Conservation (phyloP, 2,113 vertebrate species). For the Antechinus flavipes region DNA sequence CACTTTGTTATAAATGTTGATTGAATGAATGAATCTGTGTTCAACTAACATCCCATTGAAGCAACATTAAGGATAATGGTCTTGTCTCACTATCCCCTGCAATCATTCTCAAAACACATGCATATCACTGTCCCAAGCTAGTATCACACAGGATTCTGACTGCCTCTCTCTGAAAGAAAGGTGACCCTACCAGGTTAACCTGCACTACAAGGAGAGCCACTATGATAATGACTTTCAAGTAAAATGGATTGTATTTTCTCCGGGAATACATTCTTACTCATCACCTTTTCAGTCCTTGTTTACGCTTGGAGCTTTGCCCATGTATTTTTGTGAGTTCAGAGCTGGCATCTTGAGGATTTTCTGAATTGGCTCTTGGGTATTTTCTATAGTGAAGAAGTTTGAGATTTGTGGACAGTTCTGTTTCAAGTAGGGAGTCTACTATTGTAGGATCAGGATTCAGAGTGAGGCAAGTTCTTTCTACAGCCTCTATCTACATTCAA, state of each 20-base stretch:
- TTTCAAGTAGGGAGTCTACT: not conserved
- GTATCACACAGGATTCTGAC: not conserved
- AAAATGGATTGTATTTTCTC: conserved; percentile 1
- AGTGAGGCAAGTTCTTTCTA: not conserved
- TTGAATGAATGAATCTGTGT: not conserved
- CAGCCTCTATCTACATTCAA: not conserved
- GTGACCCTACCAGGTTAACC: not conserved
- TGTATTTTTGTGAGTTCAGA: conserved; percentile 4
- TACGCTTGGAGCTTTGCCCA: conserved; percentile 4
- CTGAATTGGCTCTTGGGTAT: not conserved
- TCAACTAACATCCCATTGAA: conserved; percentile 11
- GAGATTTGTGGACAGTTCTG: not conserved
- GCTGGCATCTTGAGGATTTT: not conserved
- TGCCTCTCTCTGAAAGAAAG: conserved; percentile 13
- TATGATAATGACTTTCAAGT: conserved; percentile 23
- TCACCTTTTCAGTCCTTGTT: not conserved
- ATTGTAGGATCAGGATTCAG: not conserved
- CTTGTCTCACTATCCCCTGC: not conserved
- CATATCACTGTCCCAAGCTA: not conserved
- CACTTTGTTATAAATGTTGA: not conserved
- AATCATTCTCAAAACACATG: not conserved
- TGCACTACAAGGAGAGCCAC: not conserved
- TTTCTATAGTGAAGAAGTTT: not conserved
- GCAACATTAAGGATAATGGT: conserved; percentile 11
- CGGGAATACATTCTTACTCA: not conserved